Evolutionary conservation across 1,140 invertebrate genomes (phyloP), one percentile per base, ranked within the genome.

Genomic region (Drosophila tropicalis): DNA sequence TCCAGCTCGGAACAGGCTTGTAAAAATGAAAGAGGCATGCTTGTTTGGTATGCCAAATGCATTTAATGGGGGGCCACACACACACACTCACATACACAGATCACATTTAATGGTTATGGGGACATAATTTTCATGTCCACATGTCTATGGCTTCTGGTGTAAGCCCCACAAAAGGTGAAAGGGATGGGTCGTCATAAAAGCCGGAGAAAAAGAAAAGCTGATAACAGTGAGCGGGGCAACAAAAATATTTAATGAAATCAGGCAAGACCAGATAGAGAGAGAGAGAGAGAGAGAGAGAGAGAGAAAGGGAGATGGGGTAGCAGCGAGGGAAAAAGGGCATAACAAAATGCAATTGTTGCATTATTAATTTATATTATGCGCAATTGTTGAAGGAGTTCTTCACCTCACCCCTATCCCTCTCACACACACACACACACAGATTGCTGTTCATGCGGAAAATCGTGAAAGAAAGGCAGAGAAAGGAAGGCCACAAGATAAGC

Each of bases 171-270:
- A 87, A 87, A 80, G 67, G 44, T 29, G 56, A 78, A 62, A 70
- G 58, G 40, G 44, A 67, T 69, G 19, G 68, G 72, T 56, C 67
- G 86, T 76, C 81, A 79, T 79, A 85, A 54, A 25, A 66, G 4
- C 34, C 12, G 6, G 36, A 32, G 34, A 74, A 62, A 64, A 5
- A 34, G 25, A 36, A 29, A 57, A 58, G 54, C 69, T 69, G 83
- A 79, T 76, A 76, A 87, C 76, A 44, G 41, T 65, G 57, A 70
- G 65, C 57, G 73, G 70, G 66, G 60, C 73, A 64, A 76, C 72
- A 84, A 87, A 89, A 90, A 89, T 89, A 89, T 89, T 89, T 89
- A 89, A 89, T 90, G 84, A 89, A 89, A 89, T 89, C 85, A 84
- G 67, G 15, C 67, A 58, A 56, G 29, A 1, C 29, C 29, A 29